Base-by-base conservation (phyloP, 2,888 invertebrate genomes). In the Temnothorax rugatulus region DNA sequence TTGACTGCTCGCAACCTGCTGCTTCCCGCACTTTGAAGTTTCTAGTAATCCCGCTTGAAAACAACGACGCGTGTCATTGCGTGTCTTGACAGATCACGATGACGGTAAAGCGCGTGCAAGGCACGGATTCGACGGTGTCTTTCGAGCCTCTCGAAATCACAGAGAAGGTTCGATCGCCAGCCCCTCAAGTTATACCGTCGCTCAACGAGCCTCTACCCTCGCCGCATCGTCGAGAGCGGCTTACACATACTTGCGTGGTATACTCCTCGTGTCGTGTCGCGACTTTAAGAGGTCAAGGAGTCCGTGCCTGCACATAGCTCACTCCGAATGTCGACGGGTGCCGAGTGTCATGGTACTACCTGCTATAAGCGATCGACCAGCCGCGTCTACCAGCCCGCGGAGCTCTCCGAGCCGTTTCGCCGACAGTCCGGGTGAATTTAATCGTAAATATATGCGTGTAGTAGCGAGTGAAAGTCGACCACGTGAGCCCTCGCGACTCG, bases 281-380 rank as follows among this genome's bases (percentile, higher is more conserved):
- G 71, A 59, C 79, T 81, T 69, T 69, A 81, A 50, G 79, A 71
- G 79, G 79, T 81, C 79, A 81, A 81, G 79, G 79, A 81, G 79
- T 71, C 59, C 59, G 79, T 81, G 38, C 21, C 18, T 38, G 71
- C 47, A 25, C 71, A 81, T 50, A 81, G 69, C 47, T 81, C 79
- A 61, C 50, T 71, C 47, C n/a, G 79, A 81, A 81, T 71, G 71
- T 81, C 59, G 71, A 8, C 69, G 21, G 47, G 59, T 50, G 21
- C n/a, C 47, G 50, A 81, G 71, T 81, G 59, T 71, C 79, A 81
- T 50, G 71, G 59, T 61, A 59, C 21, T 59, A 69, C 69, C 71
- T 68, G 68, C 68, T 57, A 44, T 66, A 77, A 71, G 59, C 69
- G 66, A 79, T 71, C 79, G 71, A 69, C 69, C 79, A 54, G 21